Conservation (phyloP, 2,888 invertebrate species). For the Psylliodes chrysocephalus region DNA sequence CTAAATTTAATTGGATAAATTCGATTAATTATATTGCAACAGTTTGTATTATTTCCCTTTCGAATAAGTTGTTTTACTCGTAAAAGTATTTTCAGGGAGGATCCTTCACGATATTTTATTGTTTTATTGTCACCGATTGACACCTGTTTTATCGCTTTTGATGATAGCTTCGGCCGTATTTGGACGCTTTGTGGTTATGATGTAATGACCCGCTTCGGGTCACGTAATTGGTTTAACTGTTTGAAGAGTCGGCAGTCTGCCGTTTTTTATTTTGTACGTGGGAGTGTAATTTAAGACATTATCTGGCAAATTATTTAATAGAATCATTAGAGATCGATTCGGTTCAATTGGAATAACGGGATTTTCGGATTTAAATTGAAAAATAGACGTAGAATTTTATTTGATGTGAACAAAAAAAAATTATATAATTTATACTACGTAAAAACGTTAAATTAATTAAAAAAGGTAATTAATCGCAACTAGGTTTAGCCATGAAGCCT, state of each 20-base stretch:
- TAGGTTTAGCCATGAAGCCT: too few relatives aligned
- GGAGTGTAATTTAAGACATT: slow-evolving; percentile 5
- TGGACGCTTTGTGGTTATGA: slow-evolving; percentile 17
- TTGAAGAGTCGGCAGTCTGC: background rate
- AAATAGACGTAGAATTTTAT: too few relatives aligned
- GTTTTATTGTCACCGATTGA: slow-evolving; percentile 3
- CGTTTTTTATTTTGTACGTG: background rate
- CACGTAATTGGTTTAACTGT: slow-evolving; percentile 18
- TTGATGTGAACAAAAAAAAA: too few relatives aligned
- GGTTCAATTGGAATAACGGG: background rate
- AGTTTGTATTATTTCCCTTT: too few relatives aligned
- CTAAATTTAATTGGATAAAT: too few relatives aligned
- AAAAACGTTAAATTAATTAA: too few relatives aligned
- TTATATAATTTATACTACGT: too few relatives aligned
- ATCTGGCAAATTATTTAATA: background rate
- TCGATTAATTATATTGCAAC: too few relatives aligned
- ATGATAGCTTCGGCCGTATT: slow-evolving; percentile 12
- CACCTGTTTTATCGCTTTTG: slow-evolving; percentile 18
- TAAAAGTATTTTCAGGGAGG: background rate
- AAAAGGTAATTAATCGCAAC: too few relatives aligned
- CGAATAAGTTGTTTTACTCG: too few relatives aligned
- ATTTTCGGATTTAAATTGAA: too few relatives aligned
- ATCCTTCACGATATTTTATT: background rate
- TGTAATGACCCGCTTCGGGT: slow-evolving; percentile 9
- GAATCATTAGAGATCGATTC: background rate